Percentiles rank a stretch among this genome's conserved stretches.
phyloP scores from a whole-genome alignment of 2,113 vertebrate genomes.

The Neodon shergylaensis region DNA sequence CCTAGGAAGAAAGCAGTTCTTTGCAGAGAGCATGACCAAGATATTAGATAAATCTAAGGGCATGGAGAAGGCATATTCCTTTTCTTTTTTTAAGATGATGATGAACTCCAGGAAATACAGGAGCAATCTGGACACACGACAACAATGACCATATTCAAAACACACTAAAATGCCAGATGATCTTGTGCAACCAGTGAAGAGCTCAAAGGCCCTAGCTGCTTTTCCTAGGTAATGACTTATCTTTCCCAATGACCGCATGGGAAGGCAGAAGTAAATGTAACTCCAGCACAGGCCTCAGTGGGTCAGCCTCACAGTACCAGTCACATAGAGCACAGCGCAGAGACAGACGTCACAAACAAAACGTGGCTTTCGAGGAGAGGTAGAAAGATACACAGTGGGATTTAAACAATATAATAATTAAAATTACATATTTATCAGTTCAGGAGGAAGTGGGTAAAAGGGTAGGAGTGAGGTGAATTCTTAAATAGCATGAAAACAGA shows the following conservation, averaged over 20 bases:
- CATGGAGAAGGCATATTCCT: background rate
- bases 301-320: background rate
- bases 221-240: background rate
- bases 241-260: background rate
- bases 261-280: background rate
- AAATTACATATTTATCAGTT: background rate
- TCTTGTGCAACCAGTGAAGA: background rate
- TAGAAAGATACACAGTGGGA: background rate
- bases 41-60: background rate
- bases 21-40: background rate
- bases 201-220: background rate
- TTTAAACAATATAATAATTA: background rate
- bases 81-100: background rate
- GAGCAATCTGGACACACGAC: background rate
- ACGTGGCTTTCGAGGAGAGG: background rate
- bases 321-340: background rate
- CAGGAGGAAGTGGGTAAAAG: background rate
- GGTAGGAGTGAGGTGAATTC: background rate
- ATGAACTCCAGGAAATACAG: slow-evolving; percentile 21
- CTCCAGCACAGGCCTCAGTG: background rate
- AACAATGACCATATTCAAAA: background rate
- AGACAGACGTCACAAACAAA: background rate
- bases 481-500: background rate
- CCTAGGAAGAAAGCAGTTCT: background rate
- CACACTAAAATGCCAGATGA: background rate